Evolutionary conservation across 2,888 invertebrate genomes (phyloP).

Genomic region (Drosophila picticornis): DNA sequence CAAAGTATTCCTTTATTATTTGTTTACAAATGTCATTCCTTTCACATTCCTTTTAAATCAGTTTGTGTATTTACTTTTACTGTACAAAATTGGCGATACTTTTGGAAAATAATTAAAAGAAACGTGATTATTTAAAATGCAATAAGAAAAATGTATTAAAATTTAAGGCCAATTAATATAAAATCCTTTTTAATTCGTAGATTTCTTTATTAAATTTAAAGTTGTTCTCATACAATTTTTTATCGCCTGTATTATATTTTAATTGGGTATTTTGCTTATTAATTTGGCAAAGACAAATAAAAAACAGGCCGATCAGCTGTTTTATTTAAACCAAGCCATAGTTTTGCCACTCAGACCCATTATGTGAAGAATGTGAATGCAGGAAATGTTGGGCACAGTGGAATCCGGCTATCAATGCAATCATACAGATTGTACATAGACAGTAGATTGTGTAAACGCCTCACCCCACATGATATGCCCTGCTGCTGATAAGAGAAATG

Average conservation of each 20-base stretch:
- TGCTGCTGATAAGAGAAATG: neutral
- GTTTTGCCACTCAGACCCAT: neutral
- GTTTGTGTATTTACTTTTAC: too few species aligned
- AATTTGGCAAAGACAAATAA: neutral
- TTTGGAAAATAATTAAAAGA: too few species aligned
- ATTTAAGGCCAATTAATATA: neutral
- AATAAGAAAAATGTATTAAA: neutral
- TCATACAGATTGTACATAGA: neutral
- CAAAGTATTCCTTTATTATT: neutral
- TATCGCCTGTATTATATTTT: neutral
- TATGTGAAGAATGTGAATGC: neutral
- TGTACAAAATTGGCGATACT: too few species aligned
- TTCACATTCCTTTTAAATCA: too few species aligned
- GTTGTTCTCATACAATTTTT: neutral
- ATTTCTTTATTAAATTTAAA: neutral
- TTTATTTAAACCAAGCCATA: neutral
- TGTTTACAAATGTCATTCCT: too few species aligned
- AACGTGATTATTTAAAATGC: neutral
- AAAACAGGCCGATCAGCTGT: neutral
- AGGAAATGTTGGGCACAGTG: neutral
- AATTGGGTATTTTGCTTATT: neutral
- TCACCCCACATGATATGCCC: constrained; percentile 9
- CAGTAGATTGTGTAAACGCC: neutral
- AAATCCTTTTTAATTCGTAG: neutral
- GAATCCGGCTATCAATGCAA: neutral